Evolutionary conservation across 2,797 vertebrate genomes (phyloP).

Genomic region (Sternotherus odoratus): DNA sequence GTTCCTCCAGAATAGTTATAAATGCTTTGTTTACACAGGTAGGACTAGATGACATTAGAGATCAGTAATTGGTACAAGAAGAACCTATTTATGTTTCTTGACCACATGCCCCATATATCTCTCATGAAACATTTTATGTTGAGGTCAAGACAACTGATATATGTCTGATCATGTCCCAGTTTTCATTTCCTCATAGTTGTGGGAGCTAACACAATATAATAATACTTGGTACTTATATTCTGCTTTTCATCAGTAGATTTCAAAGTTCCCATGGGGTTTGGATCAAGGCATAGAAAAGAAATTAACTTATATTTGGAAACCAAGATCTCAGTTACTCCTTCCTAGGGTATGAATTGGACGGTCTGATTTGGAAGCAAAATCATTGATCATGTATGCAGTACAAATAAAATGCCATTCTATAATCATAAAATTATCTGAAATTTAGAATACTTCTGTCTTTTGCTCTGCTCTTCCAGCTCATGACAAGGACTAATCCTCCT

Average conservation of each 20-base stretch:
- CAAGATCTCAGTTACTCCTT: background rate
- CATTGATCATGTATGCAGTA: background rate
- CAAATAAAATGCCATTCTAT: background rate
- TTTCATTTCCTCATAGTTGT: background rate
- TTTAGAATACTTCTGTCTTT: background rate
- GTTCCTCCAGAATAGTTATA: background rate
- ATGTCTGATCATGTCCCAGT: background rate
- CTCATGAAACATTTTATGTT: background rate
- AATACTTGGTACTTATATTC: background rate
- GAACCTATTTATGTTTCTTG: background rate
- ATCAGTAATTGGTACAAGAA: background rate
- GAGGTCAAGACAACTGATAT: background rate
- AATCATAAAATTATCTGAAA: background rate
- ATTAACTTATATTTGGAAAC: background rate
- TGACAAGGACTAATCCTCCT: background rate
- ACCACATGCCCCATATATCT: background rate
- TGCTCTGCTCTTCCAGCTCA: background rate
- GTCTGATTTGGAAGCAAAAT: background rate
- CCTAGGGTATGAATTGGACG: background rate
- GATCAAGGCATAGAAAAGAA: background rate
- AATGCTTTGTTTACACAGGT: background rate
- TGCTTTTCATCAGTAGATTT: background rate
- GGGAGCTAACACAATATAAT: background rate
- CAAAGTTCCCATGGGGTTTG: background rate
- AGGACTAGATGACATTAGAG: background rate